A percentile compares a stretch with the other conserved stretches of the same genome.
Evolutionary conservation across 1,140 invertebrate genomes (phyloP).

Genomic region (Dysdera silvatica): DNA sequence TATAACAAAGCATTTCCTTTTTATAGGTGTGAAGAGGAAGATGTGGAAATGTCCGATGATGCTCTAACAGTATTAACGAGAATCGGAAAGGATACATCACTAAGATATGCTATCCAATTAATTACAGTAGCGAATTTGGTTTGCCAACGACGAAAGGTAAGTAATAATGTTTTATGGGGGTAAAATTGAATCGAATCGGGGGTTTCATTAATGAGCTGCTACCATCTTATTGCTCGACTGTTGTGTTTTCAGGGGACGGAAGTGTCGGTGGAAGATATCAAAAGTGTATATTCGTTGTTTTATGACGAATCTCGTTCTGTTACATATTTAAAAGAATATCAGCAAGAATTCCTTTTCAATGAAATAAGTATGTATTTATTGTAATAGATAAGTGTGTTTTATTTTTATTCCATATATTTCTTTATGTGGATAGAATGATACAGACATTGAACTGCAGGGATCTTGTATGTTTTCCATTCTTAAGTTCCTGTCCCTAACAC

Average conservation of each 20-base stretch:
- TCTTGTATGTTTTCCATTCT: too few relatives aligned
- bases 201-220: background rate
- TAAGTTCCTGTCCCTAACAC: too few relatives aligned
- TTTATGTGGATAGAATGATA: too few relatives aligned
- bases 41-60: slow-evolving; percentile 88
- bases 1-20: too few relatives aligned
- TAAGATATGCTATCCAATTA: slow-evolving; percentile 96
- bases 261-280: slow-evolving; percentile 80
- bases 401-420: too few relatives aligned
- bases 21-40: slow-evolving; percentile 86
- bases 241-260: slow-evolving; percentile 43
- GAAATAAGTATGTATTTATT: background rate
- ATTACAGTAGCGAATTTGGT: slow-evolving; percentile 92
- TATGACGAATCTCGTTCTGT: slow-evolving; percentile 86
- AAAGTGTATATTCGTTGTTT: slow-evolving; percentile 88
- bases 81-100: slow-evolving; percentile 84
- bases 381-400: too few relatives aligned
- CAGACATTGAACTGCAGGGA: too few relatives aligned
- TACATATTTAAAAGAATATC: slow-evolving; percentile 90
- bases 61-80: slow-evolving; percentile 83
- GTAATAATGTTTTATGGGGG: background rate
- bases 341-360: slow-evolving; percentile 74
- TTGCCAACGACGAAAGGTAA: slow-evolving; percentile 68
- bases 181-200: background rate
- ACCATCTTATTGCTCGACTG: background rate